Evolutionary conservation across 2,888 invertebrate species (phyloP), one percentile per base, ranked within the genome.

Genomic region (Epistrophe eligans): DNA sequence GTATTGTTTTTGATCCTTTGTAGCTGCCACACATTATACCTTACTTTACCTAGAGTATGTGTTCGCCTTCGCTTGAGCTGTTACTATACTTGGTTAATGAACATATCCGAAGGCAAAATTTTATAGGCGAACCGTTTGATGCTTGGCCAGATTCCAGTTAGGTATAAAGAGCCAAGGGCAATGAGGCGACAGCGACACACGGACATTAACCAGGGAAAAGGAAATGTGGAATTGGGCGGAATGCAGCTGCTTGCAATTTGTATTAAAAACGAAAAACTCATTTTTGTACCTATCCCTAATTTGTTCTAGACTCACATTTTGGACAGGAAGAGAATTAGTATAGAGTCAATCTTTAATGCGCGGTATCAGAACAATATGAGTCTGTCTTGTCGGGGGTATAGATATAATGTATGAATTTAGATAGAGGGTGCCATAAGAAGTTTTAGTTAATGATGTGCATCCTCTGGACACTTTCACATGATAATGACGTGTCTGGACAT

Each of bases 1-100:
- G 82, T 87, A 87, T 87, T 82, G 85, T 82, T 87, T 81, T 87
- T 82, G 85, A 87, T 82, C 85, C 85, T 87, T 87, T 82, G 85
- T 76, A 82, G 79, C 74, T 71, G 85, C n/a, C 82, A 82, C 74
- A 82, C 74, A 82, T 24, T 24, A 24, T 24, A 24, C 24, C 24
- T 24, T 24, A 24, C 24, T n/a, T 5, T 28, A 79, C 48, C 48
- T 67, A 13, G 13, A 52, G 13, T n/a, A 48, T 82, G 64, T 74
- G 64, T 74, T 79, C 82, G 70, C 74, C 74, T 73, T 81, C 77
- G 81, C 73, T 77, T 85, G 72, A 85, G 77, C 73, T 85, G 77
- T 70, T 55, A 28, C 55, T 55, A 24, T 72, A 77, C 67, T 79
- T 62, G 71, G 60, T 79, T 87, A 87, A 82, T 82, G 82, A 87